phyloP scores from a whole-genome alignment of 2,888 invertebrate species.

The Eueremaeus valkanovi region DNA sequence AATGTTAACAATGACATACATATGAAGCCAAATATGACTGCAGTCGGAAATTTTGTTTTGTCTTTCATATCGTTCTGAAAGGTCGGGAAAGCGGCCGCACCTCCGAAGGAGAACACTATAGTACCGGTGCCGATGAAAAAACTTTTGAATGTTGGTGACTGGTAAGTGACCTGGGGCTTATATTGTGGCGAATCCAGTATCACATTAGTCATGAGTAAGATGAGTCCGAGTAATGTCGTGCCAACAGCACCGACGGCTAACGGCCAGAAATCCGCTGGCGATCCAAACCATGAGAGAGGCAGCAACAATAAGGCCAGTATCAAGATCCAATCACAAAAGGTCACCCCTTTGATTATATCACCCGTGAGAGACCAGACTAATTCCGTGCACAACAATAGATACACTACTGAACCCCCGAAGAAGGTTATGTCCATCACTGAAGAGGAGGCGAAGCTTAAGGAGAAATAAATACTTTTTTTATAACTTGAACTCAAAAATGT shows the following conservation, averaged over 20 bases:
- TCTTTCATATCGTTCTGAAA: slow-evolving; percentile 87
- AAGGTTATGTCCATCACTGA: slow-evolving; percentile 49
- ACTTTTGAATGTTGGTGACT: background rate
- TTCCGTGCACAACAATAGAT: slow-evolving; percentile 30
- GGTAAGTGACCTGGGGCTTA: background rate
- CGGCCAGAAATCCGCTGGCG: slow-evolving; percentile 35
- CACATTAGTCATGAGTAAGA: slow-evolving; percentile 16
- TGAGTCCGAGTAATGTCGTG: slow-evolving; percentile 17
- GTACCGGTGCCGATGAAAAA: slow-evolving; percentile 64
- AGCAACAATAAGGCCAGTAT: background rate
- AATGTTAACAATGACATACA: slow-evolving; percentile 54
- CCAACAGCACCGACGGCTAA: slow-evolving; percentile 19
- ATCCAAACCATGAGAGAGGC: slow-evolving; percentile 29
- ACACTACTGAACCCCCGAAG: slow-evolving; percentile 30
- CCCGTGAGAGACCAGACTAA: background rate
- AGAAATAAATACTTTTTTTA: too few species aligned
- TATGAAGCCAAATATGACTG: slow-evolving; percentile 66
- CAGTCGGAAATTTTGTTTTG: slow-evolving; percentile 66
- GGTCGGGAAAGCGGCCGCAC: slow-evolving; percentile 64
- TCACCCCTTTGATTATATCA: slow-evolving; percentile 38
- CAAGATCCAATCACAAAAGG: slow-evolving; percentile 22
- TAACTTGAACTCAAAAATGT: too few species aligned
- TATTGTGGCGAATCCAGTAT: background rate
- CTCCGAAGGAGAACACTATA: slow-evolving; percentile 64
- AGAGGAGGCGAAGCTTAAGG: slow-evolving; percentile 2